Percentiles rank a stretch among this genome's conserved stretches.
phyloP scores from a whole-genome alignment of 2,797 vertebrate genomes.

The Cossypha heuglini region DNA sequence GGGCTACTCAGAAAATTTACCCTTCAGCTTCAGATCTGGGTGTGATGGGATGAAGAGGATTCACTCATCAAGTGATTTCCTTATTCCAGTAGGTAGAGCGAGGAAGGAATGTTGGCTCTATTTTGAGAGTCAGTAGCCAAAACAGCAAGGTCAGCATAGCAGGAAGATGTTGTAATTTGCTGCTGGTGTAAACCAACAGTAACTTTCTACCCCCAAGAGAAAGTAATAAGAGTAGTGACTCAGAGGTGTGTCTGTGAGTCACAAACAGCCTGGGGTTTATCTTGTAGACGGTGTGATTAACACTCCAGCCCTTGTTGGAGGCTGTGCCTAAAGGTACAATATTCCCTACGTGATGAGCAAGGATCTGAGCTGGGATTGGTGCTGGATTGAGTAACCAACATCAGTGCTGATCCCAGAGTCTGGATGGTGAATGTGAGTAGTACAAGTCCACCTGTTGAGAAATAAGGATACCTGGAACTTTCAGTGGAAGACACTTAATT shows the following conservation, averaged over 20 bases:
- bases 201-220: slow-evolving; percentile 6
- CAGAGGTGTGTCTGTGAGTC: slow-evolving; percentile 21
- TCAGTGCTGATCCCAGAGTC: neutral
- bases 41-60: neutral
- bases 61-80: slow-evolving; percentile 22
- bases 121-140: neutral
- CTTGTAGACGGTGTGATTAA: neutral
- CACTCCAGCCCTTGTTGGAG: neutral
- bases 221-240: slow-evolving; percentile 13
- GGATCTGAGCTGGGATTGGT: neutral
- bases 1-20: neutral
- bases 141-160: slow-evolving; percentile 9
- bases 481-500: neutral
- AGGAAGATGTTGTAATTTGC: slow-evolving; percentile 25
- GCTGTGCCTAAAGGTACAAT: neutral
- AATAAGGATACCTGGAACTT: neutral
- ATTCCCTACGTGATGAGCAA: neutral
- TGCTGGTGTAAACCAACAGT: neutral
- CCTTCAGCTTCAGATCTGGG: neutral
- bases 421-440: neutral
- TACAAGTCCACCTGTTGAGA: neutral
- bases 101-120: neutral
- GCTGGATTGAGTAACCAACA: neutral
- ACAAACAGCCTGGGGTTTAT: neutral
- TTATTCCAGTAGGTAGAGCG: neutral